Conservation (phyloP, 2,113 vertebrate genomes). For the Geococcyx californianus region DNA sequence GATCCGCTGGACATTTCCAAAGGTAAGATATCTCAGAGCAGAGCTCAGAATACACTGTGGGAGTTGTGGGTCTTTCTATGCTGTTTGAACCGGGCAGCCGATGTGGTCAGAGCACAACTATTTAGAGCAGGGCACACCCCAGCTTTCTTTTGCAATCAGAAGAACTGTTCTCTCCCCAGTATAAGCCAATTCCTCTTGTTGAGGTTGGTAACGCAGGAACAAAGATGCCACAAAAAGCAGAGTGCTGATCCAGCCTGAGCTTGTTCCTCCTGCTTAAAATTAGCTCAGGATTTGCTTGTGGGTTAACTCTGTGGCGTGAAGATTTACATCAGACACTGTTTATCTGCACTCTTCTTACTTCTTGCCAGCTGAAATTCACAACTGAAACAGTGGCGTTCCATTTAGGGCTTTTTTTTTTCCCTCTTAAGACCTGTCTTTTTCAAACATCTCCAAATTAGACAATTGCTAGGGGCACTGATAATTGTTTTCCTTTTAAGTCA, state of each 20-base stretch:
- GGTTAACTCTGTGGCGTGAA: not conserved
- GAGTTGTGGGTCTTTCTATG: not conserved
- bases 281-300: not conserved
- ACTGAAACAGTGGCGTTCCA: not conserved
- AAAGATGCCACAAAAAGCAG: not conserved
- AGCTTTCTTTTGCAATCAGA: not conserved
- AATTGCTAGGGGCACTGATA: conserved; percentile 30
- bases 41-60: not conserved
- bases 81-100: not conserved
- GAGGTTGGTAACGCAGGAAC: not conserved
- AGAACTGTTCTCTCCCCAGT: not conserved
- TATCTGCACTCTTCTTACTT: not conserved
- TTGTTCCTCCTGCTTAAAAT: not conserved
- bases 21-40: not conserved
- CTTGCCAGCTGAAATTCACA: not conserved
- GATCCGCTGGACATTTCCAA: not conserved
- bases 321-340: not conserved
- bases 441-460: conserved; percentile 32
- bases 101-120: not conserved
- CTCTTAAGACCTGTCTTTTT: conserved; percentile 37
- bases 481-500: conserved; percentile 59
- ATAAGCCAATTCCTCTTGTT: not conserved
- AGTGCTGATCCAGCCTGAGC: not conserved
- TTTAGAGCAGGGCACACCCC: not conserved
- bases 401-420: not conserved